phyloP scores from a whole-genome alignment of 2,113 vertebrate genomes.

The Festucalex cinctus region DNA sequence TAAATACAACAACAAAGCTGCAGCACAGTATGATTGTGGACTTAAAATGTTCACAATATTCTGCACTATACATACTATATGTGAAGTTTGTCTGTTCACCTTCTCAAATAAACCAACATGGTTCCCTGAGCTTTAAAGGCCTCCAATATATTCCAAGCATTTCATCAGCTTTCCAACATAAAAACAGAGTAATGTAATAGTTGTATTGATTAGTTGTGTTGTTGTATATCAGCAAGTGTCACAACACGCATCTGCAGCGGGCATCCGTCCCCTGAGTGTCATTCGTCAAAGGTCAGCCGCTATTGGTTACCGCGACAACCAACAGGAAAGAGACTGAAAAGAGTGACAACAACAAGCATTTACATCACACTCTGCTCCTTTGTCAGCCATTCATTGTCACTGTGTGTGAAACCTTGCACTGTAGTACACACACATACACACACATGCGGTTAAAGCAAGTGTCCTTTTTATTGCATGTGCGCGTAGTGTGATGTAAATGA shows the following conservation, averaged over 20 bases:
- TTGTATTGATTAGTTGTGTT: background rate
- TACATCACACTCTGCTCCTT: conserved; percentile 55
- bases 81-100: too few species aligned
- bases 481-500: conserved; percentile 57
- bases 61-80: too few species aligned
- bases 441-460: conserved; percentile 39
- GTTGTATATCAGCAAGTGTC: background rate
- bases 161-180: background rate
- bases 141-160: background rate
- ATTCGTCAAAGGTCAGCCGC: conserved; percentile 14
- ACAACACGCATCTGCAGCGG: background rate
- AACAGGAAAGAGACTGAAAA: conserved; percentile 35
- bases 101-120: background rate
- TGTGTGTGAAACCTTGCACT: conserved; percentile 3
- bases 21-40: background rate
- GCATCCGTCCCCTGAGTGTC: background rate
- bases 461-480: conserved; percentile 35
- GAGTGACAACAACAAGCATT: conserved; percentile 25
- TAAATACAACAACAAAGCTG: background rate
- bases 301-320: conserved; percentile 35
- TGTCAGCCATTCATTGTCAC: conserved; percentile 27
- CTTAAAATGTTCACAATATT: background rate
- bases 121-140: background rate
- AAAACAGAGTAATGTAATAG: background rate
- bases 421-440: background rate